A percentile compares a stretch with the other conserved stretches of the same genome.
Conservation (phyloP, 2,888 invertebrate genomes). For the Apamea anceps region DNA sequence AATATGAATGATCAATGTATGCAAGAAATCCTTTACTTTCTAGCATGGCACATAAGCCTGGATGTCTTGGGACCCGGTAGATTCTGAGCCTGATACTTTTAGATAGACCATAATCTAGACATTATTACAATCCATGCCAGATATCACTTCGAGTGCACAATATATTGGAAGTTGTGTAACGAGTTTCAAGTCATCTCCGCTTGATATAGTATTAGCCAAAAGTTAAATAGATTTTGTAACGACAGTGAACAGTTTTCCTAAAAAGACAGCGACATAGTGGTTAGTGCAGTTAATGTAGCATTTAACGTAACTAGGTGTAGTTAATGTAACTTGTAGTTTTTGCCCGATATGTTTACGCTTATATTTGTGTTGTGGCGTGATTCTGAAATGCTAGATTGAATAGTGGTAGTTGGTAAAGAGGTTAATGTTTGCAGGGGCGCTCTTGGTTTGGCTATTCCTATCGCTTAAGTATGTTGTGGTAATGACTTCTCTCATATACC, state of each 20-base stretch:
- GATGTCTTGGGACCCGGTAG: neutral
- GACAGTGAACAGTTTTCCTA: conserved; percentile 75
- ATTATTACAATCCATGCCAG: neutral
- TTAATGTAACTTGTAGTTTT: conserved; percentile 59
- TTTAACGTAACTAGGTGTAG: conserved; percentile 63
- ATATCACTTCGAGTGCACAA: neutral
- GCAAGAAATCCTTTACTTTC: neutral
- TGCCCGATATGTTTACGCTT: conserved; percentile 65
- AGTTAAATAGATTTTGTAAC: conserved; percentile 66
- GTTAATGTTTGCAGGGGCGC: no score
- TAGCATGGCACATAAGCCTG: neutral
- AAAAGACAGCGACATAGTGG: conserved; percentile 79
- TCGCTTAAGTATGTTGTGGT: neutral
- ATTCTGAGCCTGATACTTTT: neutral
- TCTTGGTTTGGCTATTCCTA: neutral
- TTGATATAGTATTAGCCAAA: conserved; percentile 42
- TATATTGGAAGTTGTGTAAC: conserved; percentile 21
- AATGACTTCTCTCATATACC: neutral
- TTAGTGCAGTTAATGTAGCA: conserved; percentile 73
- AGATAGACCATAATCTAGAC: neutral
- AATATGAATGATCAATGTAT: neutral
- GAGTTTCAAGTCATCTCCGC: neutral
- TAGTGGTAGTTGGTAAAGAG: neutral
- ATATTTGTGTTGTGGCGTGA: conserved; percentile 62
- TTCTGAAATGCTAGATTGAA: conserved; percentile 7